Base-by-base conservation (phyloP, 2,797 vertebrate species). In the Linurgus olivaceus region DNA sequence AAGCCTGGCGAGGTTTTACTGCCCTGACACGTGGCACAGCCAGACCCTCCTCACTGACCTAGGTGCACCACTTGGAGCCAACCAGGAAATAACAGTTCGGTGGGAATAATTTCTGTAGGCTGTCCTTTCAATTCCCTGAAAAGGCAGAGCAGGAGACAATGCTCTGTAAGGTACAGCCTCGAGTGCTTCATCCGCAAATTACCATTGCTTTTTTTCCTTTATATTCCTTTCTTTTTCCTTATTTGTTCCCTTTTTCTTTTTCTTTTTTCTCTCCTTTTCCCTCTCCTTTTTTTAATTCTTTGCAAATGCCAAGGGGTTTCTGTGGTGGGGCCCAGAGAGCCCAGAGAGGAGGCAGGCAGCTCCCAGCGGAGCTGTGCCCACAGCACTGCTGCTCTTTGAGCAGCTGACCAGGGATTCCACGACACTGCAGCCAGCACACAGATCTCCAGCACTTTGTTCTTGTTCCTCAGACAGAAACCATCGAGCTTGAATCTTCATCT, bases 381-480 rank as follows among this genome's bases (percentile, higher is more conserved):
- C 76, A 75, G 63, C 10, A 0, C 80, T 48, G 71, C 75, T 70
- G 61, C 75, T 80, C 93, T 55, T 28, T 37, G 65, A 92, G 24
- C 42, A 35, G 71, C 33, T 66, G 45, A 10, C 52, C 40, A 80
- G 83, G 75, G 59, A 54, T 38, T 59, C 77, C 20, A 7, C 10
- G n/a, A 78, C 81, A 92, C 92, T 14, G 8, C 38, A 80, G 74
- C 44, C 8, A 1, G 16, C 79, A 47, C 9, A 44, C 47, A 15
- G 2, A 66, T 72, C 88, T 29, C 29, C 57, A 38, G 4, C 17
- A 80, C 89, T 67, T 54, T 71, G 62, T 29, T 59, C 74, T 63
- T 88, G 89, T 54, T 51, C 50, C 86, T 65, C 65, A 94, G 54
- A 75, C 52, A 86, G 4, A 62, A 84, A 72, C 29, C 7, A 7